Evolutionary conservation across 2,113 vertebrate species (phyloP).

Genomic region (Choloepus hoffmanni): DNA sequence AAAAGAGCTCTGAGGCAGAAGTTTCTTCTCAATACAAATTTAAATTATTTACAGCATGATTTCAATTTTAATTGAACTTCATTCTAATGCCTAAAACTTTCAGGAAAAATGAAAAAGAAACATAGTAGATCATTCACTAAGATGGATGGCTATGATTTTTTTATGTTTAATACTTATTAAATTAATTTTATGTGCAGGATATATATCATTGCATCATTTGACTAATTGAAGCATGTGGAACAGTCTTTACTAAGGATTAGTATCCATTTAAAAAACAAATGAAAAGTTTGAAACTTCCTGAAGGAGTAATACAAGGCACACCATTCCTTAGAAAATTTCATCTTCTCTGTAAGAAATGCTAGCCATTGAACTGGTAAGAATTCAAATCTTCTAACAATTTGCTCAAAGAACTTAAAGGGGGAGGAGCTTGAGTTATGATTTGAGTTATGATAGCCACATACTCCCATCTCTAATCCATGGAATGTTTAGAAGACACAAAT

Average conservation of each 20-base stretch:
- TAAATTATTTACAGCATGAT: not conserved
- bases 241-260: not conserved
- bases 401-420: not conserved
- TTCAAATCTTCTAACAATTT: not conserved
- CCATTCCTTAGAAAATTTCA: not conserved
- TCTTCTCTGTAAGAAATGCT: not conserved
- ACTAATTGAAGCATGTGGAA: not conserved
- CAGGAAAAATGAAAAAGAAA: not conserved
- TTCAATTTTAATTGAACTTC: not conserved
- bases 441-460: not conserved
- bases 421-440: not conserved
- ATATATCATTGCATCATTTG: not conserved
- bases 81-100: not conserved
- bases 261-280: slow-evolving; percentile 6
- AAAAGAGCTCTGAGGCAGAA: not conserved
- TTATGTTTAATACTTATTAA: not conserved
- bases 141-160: not conserved
- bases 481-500: not conserved
- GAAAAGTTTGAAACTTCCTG: not conserved
- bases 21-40: not conserved
- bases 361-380: not conserved
- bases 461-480: not conserved
- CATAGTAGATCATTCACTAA: not conserved
- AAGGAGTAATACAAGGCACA: not conserved
- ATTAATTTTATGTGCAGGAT: not conserved